Evolutionary conservation across 2,888 invertebrate species (phyloP), one percentile per base, ranked within the genome.

Genomic region (Agrotis puta): DNA sequence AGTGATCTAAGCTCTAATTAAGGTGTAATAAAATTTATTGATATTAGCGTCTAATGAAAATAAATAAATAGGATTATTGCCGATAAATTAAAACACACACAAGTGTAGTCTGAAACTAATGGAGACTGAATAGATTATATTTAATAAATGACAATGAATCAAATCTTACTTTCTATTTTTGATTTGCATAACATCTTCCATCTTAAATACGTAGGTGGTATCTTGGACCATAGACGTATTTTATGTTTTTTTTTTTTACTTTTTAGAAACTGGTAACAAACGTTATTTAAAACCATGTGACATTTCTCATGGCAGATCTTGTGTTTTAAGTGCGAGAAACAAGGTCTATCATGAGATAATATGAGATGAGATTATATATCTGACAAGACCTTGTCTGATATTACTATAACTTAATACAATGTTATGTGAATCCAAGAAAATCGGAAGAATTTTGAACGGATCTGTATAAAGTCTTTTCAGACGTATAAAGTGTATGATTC

Each of bases 121-220:
- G 64, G 66, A 73, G 43, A 27, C 27, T 27, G 27, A 27, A 65
- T 58, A 67, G 58, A 57, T 70, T 70, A 64, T 75, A 64, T 75
- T 63, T 76, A 54, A 50, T 53, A 45, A 62, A 64, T 27, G 39
- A 51, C 65, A 57, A 64, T 48, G 53, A 61, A 76, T 67, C 57
- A 62, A 81, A 68, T 66, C 57, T 68, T 47, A 81, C 84, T 84
- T 83, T 84, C 85, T 85, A 72, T 78, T 81, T 82, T 72, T 69
- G 61, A 84, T 84, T 84, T 82, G 81, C 84, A 84, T 84, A 84
- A 76, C 70, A 59, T 74, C 62, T 43, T 69, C 61, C 50, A 64
- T 79, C 77, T 64, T 59, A 71, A 57, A 76, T 69, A 67, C 58
- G 48, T 81, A 20, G 56, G 54, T 64, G 43, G 27, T 59, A 57